Evolutionary conservation across 2,797 vertebrate species (phyloP), one percentile per base, ranked within the genome.

Genomic region (Cyclura pinguis): DNA sequence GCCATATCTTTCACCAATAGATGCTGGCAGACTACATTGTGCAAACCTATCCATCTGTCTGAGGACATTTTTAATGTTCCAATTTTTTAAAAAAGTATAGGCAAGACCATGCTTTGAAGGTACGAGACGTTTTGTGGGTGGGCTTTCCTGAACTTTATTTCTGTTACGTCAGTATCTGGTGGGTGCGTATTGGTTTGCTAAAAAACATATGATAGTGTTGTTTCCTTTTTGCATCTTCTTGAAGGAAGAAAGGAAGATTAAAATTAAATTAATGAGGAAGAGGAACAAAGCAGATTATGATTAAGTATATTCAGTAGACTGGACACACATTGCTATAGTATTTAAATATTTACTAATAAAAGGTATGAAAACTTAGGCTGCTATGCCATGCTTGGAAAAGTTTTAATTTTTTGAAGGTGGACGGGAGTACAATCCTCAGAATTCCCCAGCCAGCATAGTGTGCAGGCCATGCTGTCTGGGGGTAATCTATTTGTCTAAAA

Each of bases 191-290:
- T 52, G 52, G 69, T 69, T 50, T 52, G 18, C 72, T n/a, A 13
- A 10, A 85, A 67, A 72, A 32, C 42, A 72, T 69, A 52, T 18
- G n/a, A 50, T 47, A 85, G 47, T 18, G 20, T 69, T n/a, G 62
- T 85, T 85, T 72, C 47, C 42, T 72, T 72, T 69, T 50, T 72
- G 29, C 69, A 85, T 85, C 62, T 85, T 85, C 83, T 62, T 62
- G 18, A 62, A 62, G 59, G 59, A 62, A 22, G 59, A 62, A 62
- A 62, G 59, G 20, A 62, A 22, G 59, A 20, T 18, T 62, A 62
- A 22, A 62, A 62, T 62, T 22, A 62, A 62, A 62, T 22, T 62
- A 1, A 22, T 22, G 59, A 72, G 64, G 64, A 52, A 42, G 64
- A 69, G 29, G 20, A 62, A 22, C 59, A 85, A 83, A 85, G 6